Percentiles rank a stretch among this genome's conserved stretches.
phyloP scores from a whole-genome alignment of 2,888 invertebrate species.

The Strigamia maritima region DNA sequence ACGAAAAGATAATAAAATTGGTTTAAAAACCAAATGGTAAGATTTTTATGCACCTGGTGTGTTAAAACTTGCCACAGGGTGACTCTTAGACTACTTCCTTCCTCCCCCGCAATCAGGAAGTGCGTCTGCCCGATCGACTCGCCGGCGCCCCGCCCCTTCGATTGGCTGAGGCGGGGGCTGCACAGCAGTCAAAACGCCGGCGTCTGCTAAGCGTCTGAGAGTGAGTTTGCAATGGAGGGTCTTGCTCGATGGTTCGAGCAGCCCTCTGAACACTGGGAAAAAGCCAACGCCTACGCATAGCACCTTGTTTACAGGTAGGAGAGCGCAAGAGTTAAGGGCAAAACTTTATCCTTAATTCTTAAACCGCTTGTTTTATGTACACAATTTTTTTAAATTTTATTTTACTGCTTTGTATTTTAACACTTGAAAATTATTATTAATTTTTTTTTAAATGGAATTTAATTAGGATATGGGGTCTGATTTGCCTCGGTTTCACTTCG shows the following conservation, averaged over 20 bases:
- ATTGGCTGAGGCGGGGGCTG: conserved; percentile 20
- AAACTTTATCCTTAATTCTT: background rate
- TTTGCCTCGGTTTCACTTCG: background rate
- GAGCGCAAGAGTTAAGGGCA: background rate
- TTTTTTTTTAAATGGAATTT: background rate
- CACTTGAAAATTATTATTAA: background rate
- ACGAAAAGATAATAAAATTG: background rate
- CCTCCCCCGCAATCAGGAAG: conserved; percentile 23
- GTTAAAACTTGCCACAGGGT: background rate
- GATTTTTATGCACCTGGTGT: background rate
- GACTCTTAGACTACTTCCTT: background rate
- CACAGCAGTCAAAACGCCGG: conserved; percentile 16
- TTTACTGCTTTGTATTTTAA: background rate
- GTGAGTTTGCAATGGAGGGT: conserved; percentile 1
- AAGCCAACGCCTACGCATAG: conserved; percentile 20
- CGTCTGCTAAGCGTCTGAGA: conserved; percentile 16
- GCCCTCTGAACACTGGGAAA: conserved; percentile 9
- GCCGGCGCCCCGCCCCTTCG: conserved; percentile 23
- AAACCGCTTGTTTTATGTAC: background rate
- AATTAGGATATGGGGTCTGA: background rate
- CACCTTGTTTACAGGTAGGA: conserved; percentile 13
- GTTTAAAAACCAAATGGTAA: conserved; percentile 13
- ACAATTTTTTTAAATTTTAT: background rate
- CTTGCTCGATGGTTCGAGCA: conserved; percentile 15
- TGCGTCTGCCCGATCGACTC: conserved; percentile 20